Conservation (phyloP, 2,888 invertebrate genomes). For the Eurytoma californica region DNA sequence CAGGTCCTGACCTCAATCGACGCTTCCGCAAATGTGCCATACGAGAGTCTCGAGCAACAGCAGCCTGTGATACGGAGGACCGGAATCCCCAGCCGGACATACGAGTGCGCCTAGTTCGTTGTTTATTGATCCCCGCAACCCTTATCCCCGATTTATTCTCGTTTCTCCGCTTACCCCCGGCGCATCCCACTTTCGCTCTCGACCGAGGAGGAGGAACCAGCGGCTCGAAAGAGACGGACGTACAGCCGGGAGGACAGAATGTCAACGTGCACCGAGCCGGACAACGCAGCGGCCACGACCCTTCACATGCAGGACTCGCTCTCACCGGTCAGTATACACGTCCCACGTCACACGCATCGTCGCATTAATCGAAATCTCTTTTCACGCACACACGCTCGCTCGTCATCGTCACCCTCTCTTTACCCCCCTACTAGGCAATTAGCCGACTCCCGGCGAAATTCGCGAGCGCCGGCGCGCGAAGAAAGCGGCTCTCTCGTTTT, state of each 20-base stretch:
- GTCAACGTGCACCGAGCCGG: slow-evolving; percentile 73
- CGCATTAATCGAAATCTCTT: not conserved
- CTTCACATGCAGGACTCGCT: slow-evolving; percentile 73
- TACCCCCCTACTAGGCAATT: too few species aligned
- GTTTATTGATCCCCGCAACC: slow-evolving; percentile 15
- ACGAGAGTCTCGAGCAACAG: slow-evolving; percentile 60
- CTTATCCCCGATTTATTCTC: slow-evolving; percentile 40
- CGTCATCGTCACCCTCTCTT: too few species aligned
- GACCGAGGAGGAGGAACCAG: not conserved
- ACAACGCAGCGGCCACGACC: slow-evolving; percentile 64
- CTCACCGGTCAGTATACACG: slow-evolving; percentile 70
- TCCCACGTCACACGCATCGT: not conserved
- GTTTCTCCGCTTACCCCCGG: not conserved
- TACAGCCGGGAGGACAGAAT: slow-evolving; percentile 62
- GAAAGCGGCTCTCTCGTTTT: too few species aligned
- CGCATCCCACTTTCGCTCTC: not conserved
- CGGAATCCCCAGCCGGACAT: slow-evolving; percentile 44
- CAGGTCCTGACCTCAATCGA: slow-evolving; percentile 65
- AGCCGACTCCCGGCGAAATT: not conserved
- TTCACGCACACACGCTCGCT: not conserved
- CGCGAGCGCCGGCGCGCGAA: not conserved
- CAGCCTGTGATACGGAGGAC: slow-evolving; percentile 71
- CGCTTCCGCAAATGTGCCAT: slow-evolving; percentile 70
- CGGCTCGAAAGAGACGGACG: slow-evolving; percentile 10
- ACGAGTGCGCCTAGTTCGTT: slow-evolving; percentile 49